Percentiles rank a stretch among this genome's conserved stretches.
These are phyloP conservation scores for Pelochelys cantorii DNA, from an alignment of 2,797 vertebrate genomes.

Conservation along the genomic window DNA sequence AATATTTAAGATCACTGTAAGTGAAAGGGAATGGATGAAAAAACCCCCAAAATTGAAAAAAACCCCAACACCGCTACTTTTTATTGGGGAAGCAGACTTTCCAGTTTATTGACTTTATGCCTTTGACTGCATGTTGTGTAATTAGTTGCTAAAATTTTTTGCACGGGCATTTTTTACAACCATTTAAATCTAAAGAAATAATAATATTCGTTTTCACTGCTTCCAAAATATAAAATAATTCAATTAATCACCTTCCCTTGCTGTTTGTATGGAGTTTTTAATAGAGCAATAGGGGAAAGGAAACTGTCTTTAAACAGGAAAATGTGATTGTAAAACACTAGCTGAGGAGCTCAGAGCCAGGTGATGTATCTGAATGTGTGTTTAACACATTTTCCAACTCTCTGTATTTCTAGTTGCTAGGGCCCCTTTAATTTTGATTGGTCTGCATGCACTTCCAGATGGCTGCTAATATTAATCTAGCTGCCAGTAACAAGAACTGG, in stretches of 20 bases:
- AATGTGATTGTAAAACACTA: background rate
- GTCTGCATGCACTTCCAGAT: background rate
- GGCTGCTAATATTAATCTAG: background rate
- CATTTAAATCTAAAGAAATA: background rate
- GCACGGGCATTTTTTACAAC: background rate
- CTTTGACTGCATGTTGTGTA: background rate
- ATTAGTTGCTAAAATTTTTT: background rate
- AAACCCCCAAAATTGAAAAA: background rate
- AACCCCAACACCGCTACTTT: background rate
- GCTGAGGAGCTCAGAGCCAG: background rate
- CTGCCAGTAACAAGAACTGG: background rate
- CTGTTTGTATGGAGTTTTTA: fast-evolving
- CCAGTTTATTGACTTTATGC: background rate
- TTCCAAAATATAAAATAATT: background rate
- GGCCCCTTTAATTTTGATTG: background rate
- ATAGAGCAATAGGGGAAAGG: background rate
- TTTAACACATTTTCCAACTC: background rate
- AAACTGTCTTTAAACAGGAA: background rate
- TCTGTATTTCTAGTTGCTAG: background rate
- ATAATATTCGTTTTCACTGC: background rate
- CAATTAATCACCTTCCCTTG: background rate
- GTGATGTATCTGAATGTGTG: background rate
- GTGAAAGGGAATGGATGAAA: fast-evolving
- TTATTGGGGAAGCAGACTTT: background rate
- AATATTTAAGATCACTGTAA: background rate